Conservation (phyloP, 2,797 vertebrate genomes). For the Trematomus bernacchii region DNA sequence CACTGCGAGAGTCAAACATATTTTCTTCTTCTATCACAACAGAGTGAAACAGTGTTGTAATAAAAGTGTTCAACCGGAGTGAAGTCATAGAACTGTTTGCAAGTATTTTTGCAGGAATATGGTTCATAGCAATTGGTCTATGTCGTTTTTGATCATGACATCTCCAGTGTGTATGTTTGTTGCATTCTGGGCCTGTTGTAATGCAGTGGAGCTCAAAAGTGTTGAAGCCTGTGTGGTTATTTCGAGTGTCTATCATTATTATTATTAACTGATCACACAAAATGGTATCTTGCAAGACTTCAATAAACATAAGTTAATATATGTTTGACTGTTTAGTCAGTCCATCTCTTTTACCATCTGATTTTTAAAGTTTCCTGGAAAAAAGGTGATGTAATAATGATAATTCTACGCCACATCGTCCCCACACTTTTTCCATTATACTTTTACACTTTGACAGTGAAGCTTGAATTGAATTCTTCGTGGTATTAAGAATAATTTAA, state of each 20-base stretch:
- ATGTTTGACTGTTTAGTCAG: neutral
- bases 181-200: neutral
- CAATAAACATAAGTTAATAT: neutral
- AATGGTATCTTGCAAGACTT: neutral
- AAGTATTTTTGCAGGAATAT: neutral
- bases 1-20: neutral
- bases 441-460: neutral
- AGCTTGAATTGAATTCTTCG: neutral
- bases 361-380: neutral
- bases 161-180: neutral
- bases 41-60: neutral
- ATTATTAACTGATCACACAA: neutral
- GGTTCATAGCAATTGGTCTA: neutral
- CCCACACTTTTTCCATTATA: neutral
- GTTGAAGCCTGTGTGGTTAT: neutral
- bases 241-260: neutral
- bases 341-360: too few species aligned
- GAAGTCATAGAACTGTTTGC: neutral
- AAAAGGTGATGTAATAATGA: neutral
- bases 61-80: neutral
- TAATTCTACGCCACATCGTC: neutral
- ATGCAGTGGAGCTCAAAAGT: neutral
- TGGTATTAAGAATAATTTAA: neutral
- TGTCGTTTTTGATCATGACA: neutral
- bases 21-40: conserved; percentile 1